Evolutionary conservation across 2,797 vertebrate genomes (phyloP).

Genomic region (Botia kubotai): DNA sequence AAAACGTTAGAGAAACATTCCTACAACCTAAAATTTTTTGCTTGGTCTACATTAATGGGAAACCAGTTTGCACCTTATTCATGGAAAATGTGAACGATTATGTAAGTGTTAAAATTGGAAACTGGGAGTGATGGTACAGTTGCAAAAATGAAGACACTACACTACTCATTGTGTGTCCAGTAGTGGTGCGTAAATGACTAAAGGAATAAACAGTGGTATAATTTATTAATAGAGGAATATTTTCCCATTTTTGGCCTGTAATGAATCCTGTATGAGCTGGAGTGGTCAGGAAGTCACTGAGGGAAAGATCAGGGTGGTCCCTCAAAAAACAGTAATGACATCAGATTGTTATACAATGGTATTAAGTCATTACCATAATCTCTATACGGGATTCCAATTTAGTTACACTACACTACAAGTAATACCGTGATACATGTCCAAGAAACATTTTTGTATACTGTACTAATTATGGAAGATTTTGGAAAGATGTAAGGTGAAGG

Average conservation of each 20-base stretch:
- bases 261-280: slow-evolving; percentile 21
- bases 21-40: not conserved
- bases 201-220: slow-evolving; percentile 20
- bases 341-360: not conserved
- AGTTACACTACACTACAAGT: too few species aligned
- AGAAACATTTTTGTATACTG: too few species aligned
- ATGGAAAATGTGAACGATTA: slow-evolving; percentile 5
- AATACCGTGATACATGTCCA: too few species aligned
- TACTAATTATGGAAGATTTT: too few species aligned
- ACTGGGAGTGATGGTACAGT: slow-evolving; percentile 12
- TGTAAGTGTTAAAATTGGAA: not conserved
- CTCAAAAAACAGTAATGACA: not conserved
- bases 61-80: not conserved
- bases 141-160: slow-evolving; percentile 20
- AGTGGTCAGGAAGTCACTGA: slow-evolving; percentile 11
- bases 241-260: slow-evolving; percentile 31
- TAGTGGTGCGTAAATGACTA: not conserved
- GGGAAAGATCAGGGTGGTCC: slow-evolving; percentile 27
- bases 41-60: not conserved
- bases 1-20: too few species aligned
- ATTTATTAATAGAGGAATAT: slow-evolving; percentile 5
- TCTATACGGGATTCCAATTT: too few species aligned
- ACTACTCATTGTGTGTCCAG: slow-evolving; percentile 30
- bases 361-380: too few species aligned
- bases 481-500: too few species aligned